These are phyloP conservation scores for Clusia tigrina DNA, from an alignment of 2,888 invertebrate genomes.

Conservation along the genomic window DNA sequence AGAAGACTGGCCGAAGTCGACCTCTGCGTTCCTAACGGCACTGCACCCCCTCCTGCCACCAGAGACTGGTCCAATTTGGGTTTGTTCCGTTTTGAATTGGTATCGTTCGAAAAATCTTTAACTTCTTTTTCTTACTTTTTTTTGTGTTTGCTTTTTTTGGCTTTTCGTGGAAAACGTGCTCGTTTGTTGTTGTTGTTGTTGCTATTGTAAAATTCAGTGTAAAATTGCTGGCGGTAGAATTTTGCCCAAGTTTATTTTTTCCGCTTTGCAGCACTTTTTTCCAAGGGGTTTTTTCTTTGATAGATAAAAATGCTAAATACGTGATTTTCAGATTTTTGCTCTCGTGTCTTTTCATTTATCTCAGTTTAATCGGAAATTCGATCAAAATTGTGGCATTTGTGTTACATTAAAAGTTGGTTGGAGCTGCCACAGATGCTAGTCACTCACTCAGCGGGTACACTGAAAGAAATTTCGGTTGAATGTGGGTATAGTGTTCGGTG, in stretches of 20 bases:
- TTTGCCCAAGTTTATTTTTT: not conserved
- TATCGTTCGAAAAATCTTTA: too few species aligned
- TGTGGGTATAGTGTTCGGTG: too few species aligned
- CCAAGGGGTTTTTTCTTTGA: not conserved
- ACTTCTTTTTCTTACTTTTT: not conserved
- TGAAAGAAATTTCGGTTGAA: not conserved
- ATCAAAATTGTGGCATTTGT: not conserved
- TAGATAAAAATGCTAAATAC: conserved; percentile 20
- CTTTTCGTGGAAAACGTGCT: conserved; percentile 3
- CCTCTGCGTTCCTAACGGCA: too few species aligned
- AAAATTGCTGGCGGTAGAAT: conserved; percentile 1
- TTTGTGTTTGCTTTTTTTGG: not conserved
- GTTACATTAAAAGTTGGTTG: not conserved
- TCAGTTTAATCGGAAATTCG: not conserved
- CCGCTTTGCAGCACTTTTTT: not conserved
- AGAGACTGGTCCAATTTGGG: too few species aligned
- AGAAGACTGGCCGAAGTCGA: too few species aligned
- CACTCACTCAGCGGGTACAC: not conserved
- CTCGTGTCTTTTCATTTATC: conserved; percentile 10
- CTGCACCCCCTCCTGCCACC: too few species aligned
- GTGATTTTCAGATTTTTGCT: conserved; percentile 14
- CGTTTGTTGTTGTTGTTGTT: not conserved
- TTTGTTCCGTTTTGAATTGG: too few species aligned
- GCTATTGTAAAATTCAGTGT: not conserved
- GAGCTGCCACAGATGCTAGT: not conserved